Evolutionary conservation across 64 coral and sea anemone species (phyloP), one percentile per base, ranked within the genome.

Genomic region (Exaiptasia diaphana): DNA sequence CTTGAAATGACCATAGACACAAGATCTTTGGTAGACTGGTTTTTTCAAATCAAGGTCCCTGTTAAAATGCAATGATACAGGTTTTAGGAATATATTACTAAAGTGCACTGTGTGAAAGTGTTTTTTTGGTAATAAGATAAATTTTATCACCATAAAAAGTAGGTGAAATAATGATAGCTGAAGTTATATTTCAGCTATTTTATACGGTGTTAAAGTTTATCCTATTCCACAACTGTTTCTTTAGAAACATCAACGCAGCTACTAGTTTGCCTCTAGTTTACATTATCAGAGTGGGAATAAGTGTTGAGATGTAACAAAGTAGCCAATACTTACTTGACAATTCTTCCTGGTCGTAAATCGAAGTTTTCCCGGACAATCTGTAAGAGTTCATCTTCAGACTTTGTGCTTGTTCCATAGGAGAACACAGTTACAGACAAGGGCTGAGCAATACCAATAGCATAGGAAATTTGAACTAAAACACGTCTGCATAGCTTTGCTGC

Each of bases 281-380:
- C n/a, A n/a, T n/a, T n/a, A n/a, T n/a, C n/a, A n/a, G n/a, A n/a
- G n/a, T n/a, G n/a, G n/a, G n/a, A n/a, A n/a, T n/a, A n/a, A n/a
- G n/a, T n/a, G n/a, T 31, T 56, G 29, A 34, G 15, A 23, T 26
- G 15, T 63, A 12, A 18, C 1, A 32, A 9, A 33, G 4, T 14
- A 3, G 28, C 4, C 29, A 8, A 1, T 26, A 78, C 93, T 89
- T 41, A 99, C 95, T 87, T 99, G 2, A 99, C 90, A 76, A 99
- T 85, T 52, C 73, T 88, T 53, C 95, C 95, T 53, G 95, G 95
- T 40, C 95, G 80, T 13, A 99, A 82, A 85, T 99, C 95, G 86
- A 99, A 99, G 59, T 99, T 99, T 6, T 99, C 85, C 50, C 77
- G 88, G 5, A 99, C 95, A 85, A 99, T 99, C 68, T 99, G 82